A percentile compares a stretch with the other conserved stretches of the same genome.
phyloP scores from a whole-genome alignment of 64 coral and sea anemone genomes.

The Catalaphyllia jardinei region DNA sequence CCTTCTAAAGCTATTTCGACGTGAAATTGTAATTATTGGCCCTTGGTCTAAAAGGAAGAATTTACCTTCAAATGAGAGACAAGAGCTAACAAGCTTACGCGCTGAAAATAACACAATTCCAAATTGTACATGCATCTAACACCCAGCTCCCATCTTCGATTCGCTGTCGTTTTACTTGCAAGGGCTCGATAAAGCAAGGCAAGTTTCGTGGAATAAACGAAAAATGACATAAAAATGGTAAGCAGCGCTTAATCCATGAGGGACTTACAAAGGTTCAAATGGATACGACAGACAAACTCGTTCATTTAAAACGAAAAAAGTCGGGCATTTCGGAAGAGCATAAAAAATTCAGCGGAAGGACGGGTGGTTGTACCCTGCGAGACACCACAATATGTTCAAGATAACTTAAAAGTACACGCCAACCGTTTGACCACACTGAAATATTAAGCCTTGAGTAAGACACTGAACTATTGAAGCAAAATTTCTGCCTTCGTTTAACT shows the following conservation, averaged over 20 bases:
- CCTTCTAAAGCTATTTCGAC: not conserved
- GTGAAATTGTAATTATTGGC: not conserved
- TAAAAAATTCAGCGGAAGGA: conserved; percentile 41
- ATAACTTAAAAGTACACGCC: not conserved
- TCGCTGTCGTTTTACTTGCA: not conserved
- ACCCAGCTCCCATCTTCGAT: conserved; percentile 7
- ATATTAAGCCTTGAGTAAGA: not conserved
- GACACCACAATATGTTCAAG: not conserved
- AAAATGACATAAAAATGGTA: not conserved
- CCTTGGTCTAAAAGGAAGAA: not conserved
- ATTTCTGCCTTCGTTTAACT: not conserved
- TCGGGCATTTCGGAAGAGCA: not conserved
- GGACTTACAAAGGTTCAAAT: not conserved
- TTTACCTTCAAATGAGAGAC: not conserved
- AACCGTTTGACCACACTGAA: not conserved
- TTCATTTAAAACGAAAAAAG: not conserved
- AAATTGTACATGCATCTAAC: not conserved
- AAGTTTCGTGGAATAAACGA: conserved; percentile 27
- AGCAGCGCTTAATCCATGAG: not conserved
- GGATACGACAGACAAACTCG: not conserved
- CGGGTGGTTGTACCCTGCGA: conserved; percentile 13
- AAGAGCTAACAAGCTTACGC: not conserved
- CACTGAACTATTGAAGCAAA: not conserved
- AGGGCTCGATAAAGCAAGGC: not conserved
- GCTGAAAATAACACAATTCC: not conserved